Base-by-base conservation (phyloP, 1,140 invertebrate species). In the Drosophila watanabei region DNA sequence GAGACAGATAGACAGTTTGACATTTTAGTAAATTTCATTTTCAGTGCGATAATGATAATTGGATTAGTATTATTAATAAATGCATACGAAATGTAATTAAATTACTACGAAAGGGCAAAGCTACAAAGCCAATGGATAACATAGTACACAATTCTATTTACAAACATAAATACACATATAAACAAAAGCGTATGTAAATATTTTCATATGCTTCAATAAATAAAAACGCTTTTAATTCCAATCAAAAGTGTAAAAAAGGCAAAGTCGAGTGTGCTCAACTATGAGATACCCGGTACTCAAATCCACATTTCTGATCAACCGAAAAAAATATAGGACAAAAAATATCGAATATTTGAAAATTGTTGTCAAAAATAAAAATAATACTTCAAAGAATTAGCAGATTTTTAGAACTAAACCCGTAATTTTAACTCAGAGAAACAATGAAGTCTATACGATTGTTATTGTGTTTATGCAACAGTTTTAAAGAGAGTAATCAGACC, bases 11-110 rank as follows among this genome's bases (percentile, higher is more conserved):
- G 57, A 76, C 30, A 51, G 41, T 58, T 64, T 37, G 58, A 70
- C 46, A 45, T 60, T 72, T 60, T 72, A 73, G 54, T 73, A 71
- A 43, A 13, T 43, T 51, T 6, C 11, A 28, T 37, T 51, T 61
- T 54, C 28, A 33, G 46, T 39, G 45, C 41, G 18, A 8, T 18
- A 13, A 48, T 39, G 7, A 16, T 24, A 41, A 33, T 18, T 39
- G 11, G 24, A 33, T 52, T 28, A 69, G 60, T 68, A 63, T 37
- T 37, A 30, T 45, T 35, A 20, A 30, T 68, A 28, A 43, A 70
- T 45, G 63, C 63, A 35, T 30, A 11, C 37, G 13, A 68, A 51
- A 68, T 52, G 28, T 69, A 70, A 70, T 69, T 45, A 45, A 8
- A 30, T 5, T 11, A 45, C 64, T 69, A 69, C 48, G 45, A 13